Conservation (phyloP, 2,797 vertebrate species). For the Falco novaeseelandiae region DNA sequence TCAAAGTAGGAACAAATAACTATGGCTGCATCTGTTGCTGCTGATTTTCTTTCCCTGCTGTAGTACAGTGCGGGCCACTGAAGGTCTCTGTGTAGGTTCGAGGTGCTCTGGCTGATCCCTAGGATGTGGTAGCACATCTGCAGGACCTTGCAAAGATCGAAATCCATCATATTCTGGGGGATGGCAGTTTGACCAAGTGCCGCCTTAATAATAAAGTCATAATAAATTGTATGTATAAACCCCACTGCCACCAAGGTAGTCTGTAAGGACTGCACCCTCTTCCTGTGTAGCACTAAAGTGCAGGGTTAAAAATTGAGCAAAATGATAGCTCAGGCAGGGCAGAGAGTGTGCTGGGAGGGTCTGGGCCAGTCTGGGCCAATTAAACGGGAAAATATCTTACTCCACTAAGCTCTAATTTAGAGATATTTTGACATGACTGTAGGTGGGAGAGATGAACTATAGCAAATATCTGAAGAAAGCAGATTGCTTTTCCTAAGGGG, state of each 20-base stretch:
- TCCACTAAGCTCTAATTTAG: background rate
- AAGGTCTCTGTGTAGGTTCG: background rate
- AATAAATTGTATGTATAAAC: background rate
- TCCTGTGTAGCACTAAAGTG: background rate
- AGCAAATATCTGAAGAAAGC: background rate
- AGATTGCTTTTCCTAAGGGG: background rate
- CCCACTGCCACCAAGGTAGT: background rate
- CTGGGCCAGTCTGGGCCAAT: background rate
- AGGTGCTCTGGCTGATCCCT: background rate
- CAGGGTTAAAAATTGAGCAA: background rate
- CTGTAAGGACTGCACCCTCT: background rate
- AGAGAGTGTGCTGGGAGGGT: background rate
- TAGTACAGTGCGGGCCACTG: accelerated
- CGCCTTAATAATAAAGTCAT: background rate
- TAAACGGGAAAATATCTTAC: background rate
- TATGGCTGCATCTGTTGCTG: conserved; percentile 1
- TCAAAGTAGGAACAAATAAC: background rate
- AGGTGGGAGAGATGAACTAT: background rate
- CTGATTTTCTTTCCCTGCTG: background rate
- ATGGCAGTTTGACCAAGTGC: background rate
- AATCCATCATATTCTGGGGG: background rate
- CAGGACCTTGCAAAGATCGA: background rate
- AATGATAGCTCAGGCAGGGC: background rate
- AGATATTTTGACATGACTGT: background rate
- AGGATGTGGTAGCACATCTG: background rate